Evolutionary conservation across 2,797 vertebrate genomes (phyloP).

Genomic region (Nannoperca australis): DNA sequence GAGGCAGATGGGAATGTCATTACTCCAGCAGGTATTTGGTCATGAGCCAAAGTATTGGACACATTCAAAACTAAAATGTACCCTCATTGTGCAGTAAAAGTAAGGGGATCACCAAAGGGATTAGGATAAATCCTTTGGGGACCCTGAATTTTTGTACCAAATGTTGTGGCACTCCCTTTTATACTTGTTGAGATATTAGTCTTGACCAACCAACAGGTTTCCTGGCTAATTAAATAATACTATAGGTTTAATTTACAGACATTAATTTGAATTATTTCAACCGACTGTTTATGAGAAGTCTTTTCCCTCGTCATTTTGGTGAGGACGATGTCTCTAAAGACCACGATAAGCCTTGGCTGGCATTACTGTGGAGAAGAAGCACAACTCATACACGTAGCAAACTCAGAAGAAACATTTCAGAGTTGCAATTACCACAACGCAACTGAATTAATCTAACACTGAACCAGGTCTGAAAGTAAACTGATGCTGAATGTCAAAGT

Average conservation of each 20-base stretch:
- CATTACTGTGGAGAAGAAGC: no score
- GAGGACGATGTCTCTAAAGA: not conserved
- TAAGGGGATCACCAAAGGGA: not conserved
- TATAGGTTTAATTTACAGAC: no score
- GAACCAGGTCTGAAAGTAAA: not conserved
- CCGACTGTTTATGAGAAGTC: no score
- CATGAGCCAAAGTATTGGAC: not conserved
- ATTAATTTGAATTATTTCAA: no score
- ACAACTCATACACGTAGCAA: not conserved
- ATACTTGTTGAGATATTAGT: not conserved
- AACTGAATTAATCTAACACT: not conserved
- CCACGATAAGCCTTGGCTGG: not conserved
- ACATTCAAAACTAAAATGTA: not conserved
- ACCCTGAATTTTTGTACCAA: not conserved
- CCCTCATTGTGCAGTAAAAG: no score
- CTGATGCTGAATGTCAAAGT: constrained; percentile 5
- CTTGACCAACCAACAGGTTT: not conserved
- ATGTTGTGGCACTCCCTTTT: not conserved
- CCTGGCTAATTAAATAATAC: no score
- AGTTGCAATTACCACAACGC: not conserved
- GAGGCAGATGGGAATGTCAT: not conserved
- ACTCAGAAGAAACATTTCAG: not conserved
- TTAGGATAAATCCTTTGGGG: not conserved
- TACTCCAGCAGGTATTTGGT: not conserved
- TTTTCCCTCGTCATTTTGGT: not conserved